Evolutionary conservation across 2,888 invertebrate genomes (phyloP).

Genomic region (Caenorhabditis zanzibari): DNA sequence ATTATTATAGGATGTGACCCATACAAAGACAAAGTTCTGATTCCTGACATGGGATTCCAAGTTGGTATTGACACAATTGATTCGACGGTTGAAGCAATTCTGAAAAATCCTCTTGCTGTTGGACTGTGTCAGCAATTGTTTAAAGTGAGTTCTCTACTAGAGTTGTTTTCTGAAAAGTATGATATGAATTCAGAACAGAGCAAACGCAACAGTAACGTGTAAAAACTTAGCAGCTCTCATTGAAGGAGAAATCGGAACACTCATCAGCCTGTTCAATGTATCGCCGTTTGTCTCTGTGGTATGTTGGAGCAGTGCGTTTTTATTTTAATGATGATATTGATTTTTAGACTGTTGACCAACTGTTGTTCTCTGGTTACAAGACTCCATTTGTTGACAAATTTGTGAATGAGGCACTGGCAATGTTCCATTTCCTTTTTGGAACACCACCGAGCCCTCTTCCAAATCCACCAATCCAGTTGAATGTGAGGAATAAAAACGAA

Average conservation of each 20-base stretch:
- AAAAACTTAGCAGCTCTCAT: slow-evolving; percentile 50
- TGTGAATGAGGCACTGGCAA: slow-evolving; percentile 51
- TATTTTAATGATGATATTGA: not conserved
- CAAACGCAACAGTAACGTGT: slow-evolving; percentile 41
- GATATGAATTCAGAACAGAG: not conserved
- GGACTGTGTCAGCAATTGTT: slow-evolving; percentile 43
- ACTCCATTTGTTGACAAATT: slow-evolving; percentile 70
- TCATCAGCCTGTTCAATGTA: slow-evolving; percentile 70
- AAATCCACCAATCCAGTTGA: slow-evolving; percentile 55
- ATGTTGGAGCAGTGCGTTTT: slow-evolving; percentile 35
- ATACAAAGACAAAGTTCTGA: slow-evolving; percentile 69
- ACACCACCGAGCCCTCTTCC: slow-evolving; percentile 44
- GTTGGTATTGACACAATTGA: slow-evolving; percentile 63
- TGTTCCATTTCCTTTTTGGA: slow-evolving; percentile 49
- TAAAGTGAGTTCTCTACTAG: slow-evolving; percentile 14
- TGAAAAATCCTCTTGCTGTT: slow-evolving; percentile 45
- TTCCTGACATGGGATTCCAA: slow-evolving; percentile 76
- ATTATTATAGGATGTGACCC: slow-evolving; percentile 70
- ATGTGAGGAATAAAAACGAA: slow-evolving; percentile 24
- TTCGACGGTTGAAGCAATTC: slow-evolving; percentile 38
- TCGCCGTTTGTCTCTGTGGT: slow-evolving; percentile 74
- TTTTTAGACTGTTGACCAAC: slow-evolving; percentile 75
- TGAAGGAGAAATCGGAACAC: slow-evolving; percentile 70
- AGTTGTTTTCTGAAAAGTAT: not conserved
- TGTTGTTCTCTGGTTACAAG: slow-evolving; percentile 77